These are phyloP conservation scores for Fulica atra DNA, from an alignment of 2,113 vertebrate species.

Conservation along the genomic window DNA sequence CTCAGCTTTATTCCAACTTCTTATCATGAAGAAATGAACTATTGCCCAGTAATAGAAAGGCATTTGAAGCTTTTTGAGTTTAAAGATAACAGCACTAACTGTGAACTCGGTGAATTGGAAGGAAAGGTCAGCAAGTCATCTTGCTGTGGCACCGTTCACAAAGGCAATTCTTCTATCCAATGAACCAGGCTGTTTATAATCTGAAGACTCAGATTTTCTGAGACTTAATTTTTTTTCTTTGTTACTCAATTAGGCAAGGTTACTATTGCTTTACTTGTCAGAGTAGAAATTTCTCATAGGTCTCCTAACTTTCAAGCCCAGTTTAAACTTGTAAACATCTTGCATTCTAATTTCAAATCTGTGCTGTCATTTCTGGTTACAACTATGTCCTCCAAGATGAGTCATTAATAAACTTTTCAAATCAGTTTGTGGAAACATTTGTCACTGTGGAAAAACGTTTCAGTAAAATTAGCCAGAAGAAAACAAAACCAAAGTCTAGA, in stretches of 20 bases:
- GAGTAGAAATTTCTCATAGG: background rate
- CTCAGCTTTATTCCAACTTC: constrained; percentile 46
- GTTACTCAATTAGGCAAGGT: background rate
- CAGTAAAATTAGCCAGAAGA: background rate
- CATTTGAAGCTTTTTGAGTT: constrained; percentile 53
- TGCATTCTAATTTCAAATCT: background rate
- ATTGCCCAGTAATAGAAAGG: constrained; percentile 54
- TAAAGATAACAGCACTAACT: constrained; percentile 55
- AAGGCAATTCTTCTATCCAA: background rate
- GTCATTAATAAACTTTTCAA: background rate
- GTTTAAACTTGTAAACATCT: background rate
- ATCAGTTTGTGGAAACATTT: background rate
- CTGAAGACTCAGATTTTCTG: background rate
- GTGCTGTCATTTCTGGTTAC: background rate
- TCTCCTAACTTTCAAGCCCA: background rate
- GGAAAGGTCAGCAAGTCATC: constrained; percentile 51
- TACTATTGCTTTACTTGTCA: background rate
- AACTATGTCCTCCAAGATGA: background rate
- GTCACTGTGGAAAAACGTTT: background rate
- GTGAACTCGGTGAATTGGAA: constrained; percentile 8
- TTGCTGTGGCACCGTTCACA: background rate
- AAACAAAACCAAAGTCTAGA: background rate
- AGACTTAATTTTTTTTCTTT: constrained; percentile 9
- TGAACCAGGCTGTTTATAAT: background rate
- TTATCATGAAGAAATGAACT: constrained; percentile 63